Evolutionary conservation across 2,113 vertebrate species (phyloP), one percentile per base, ranked within the genome.

Genomic region (Hyaena hyaena): DNA sequence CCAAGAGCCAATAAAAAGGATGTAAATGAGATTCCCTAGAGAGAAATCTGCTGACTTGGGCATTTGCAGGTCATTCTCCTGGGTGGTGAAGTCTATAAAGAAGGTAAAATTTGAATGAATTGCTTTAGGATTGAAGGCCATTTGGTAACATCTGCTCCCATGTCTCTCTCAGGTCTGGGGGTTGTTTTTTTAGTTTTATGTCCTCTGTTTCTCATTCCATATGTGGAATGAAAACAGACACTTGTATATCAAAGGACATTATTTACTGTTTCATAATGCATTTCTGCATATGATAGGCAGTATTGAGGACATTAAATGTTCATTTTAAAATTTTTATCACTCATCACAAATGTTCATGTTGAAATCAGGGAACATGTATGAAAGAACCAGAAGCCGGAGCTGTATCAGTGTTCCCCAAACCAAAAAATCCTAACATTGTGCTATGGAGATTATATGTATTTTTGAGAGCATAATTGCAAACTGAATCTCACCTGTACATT

Each of bases 1-100:
- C 95, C 73, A 95, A 83, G 35, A 65, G 50, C 12, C 95, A 91
- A 86, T 96, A 94, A 90, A 93, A 88, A 77, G 63, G 28, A 90
- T 85, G 45, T 74, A 33, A 94, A 89, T 84, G 81, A 89, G 19
- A 82, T 96, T 88, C 71, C 10, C 35, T n/a, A 76, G 80, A 83
- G 45, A 88, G 81, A 87, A 93, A 93, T 82, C 28, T 90, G 74
- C 68, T 93, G 74, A 87, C 31, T 71, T 35, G 43, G 31, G 11
- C 14, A 83, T 86, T 68, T 84, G 68, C 26, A 83, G 48, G 65
- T 90, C 48, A 74, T 95, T 96, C 96, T 84, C 71, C 19, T 92
- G 5, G 21, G 14, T 58, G 45, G 17, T 45, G 12, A 87, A 82
- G 6, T 95, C 66, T 92, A 28, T 85, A 84, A 85, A 90, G 50